These are phyloP conservation scores for Cardiocondyla obscurior DNA, from an alignment of 1,140 invertebrate species.

Conservation along the genomic window DNA sequence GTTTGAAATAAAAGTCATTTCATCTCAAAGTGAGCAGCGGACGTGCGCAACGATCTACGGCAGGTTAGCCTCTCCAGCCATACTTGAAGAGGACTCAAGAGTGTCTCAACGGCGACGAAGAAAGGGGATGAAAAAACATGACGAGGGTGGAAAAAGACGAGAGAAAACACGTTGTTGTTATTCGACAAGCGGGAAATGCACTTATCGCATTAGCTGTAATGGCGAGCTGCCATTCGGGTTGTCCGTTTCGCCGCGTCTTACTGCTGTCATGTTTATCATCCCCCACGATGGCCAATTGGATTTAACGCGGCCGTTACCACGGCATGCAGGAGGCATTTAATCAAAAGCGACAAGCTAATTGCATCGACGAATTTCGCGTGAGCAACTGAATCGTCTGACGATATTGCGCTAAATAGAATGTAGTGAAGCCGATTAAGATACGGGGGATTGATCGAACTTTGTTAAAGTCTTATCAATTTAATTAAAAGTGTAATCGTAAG, in stretches of 20 bases:
- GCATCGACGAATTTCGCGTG: constrained; percentile 44
- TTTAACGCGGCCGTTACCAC: constrained; percentile 27
- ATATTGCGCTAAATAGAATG: constrained; percentile 19
- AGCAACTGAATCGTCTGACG: constrained; percentile 45
- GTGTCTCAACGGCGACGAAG: background rate
- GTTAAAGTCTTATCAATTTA: background rate
- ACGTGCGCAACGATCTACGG: constrained; percentile 19
- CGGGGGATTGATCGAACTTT: background rate
- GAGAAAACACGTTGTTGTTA: background rate
- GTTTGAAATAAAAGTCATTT: constrained; percentile 31
- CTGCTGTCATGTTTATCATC: constrained; percentile 49
- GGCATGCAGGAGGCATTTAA: constrained; percentile 7
- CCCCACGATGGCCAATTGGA: constrained; percentile 25
- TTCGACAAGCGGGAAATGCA: constrained; percentile 26
- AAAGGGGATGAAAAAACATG: background rate
- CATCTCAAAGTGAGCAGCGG: background rate
- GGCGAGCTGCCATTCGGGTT: background rate
- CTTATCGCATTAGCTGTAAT: constrained; percentile 45
- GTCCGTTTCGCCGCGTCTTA: constrained; percentile 11
- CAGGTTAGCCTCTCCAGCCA: background rate
- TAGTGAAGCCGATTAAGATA: constrained; percentile 8
- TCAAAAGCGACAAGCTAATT: constrained; percentile 55
- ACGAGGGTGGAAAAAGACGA: background rate
- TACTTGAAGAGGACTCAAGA: background rate
- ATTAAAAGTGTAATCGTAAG: background rate